Percentiles rank a stretch among this genome's conserved stretches.
Evolutionary conservation across 2,888 invertebrate genomes (phyloP).

Genomic region (Ctena decussata): DNA sequence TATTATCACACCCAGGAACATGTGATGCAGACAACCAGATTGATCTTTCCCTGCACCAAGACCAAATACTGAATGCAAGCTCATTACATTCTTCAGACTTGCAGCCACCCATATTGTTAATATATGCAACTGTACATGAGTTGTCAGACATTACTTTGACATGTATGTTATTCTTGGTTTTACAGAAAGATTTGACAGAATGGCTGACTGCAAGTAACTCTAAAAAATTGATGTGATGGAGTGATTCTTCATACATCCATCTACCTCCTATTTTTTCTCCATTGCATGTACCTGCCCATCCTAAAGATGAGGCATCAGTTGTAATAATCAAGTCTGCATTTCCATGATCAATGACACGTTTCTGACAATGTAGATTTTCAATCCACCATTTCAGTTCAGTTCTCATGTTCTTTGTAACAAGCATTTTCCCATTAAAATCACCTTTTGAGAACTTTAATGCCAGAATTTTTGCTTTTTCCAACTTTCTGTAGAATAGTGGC

Average conservation of each 20-base stretch:
- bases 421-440: slow-evolving; percentile 13
- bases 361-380: neutral
- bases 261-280: slow-evolving; percentile 13
- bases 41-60: slow-evolving; percentile 20
- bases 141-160: slow-evolving; percentile 33
- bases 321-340: neutral
- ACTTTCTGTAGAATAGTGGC: slow-evolving; percentile 9
- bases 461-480: slow-evolving; percentile 26
- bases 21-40: slow-evolving; percentile 23
- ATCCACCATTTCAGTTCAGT: slow-evolving; percentile 26
- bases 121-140: slow-evolving; percentile 22
- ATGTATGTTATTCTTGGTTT: neutral
- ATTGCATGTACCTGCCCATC: slow-evolving; percentile 26
- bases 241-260: slow-evolving; percentile 10
- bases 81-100: slow-evolving; percentile 28
- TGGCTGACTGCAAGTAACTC: slow-evolving; percentile 22
- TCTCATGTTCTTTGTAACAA: neutral
- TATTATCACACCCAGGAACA: slow-evolving; percentile 23
- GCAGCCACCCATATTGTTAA: slow-evolving; percentile 39
- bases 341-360: neutral
- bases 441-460: slow-evolving; percentile 20
- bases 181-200: slow-evolving; percentile 17
- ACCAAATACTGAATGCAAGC: slow-evolving; percentile 14
- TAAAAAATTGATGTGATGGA: slow-evolving; percentile 15
- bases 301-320: slow-evolving; percentile 14